Conservation (phyloP, 1,140 invertebrate species). For the Dolichoris vasculosae region DNA sequence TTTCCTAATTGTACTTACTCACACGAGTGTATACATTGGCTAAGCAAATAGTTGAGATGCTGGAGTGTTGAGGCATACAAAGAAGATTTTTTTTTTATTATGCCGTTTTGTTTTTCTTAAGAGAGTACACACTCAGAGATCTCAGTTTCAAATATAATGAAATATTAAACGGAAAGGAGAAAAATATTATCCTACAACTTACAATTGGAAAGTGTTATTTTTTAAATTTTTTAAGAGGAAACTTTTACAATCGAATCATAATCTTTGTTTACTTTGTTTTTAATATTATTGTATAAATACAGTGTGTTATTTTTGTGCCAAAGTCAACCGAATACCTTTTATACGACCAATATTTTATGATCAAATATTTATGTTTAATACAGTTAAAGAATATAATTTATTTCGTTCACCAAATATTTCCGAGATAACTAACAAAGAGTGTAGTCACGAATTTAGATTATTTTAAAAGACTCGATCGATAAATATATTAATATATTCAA, state of each 20-base stretch:
- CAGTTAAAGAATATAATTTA: too few relatives aligned
- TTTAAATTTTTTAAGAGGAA: background rate
- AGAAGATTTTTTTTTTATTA: background rate
- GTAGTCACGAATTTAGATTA: background rate
- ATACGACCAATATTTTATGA: background rate
- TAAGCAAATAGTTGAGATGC: slow-evolving; percentile 11
- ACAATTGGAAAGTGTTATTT: background rate
- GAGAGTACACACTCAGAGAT: background rate
- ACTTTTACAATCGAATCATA: too few relatives aligned
- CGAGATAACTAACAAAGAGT: too few relatives aligned
- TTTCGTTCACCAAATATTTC: background rate
- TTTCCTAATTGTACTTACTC: slow-evolving; percentile 45
- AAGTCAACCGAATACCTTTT: background rate
- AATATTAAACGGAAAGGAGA: background rate
- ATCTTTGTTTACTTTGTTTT: too few relatives aligned
- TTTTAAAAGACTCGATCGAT: too few relatives aligned
- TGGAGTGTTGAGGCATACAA: background rate
- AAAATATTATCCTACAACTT: background rate
- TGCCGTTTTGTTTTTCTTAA: background rate
- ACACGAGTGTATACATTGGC: slow-evolving; percentile 9
- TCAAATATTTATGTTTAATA: background rate
- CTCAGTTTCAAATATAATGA: background rate
- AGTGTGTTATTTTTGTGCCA: too few relatives aligned
- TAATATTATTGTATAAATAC: too few relatives aligned
- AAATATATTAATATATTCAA: too few relatives aligned